A percentile compares a stretch with the other conserved stretches of the same genome.
Conservation (phyloP, 2,888 invertebrate species). For the Folsomia candida region DNA sequence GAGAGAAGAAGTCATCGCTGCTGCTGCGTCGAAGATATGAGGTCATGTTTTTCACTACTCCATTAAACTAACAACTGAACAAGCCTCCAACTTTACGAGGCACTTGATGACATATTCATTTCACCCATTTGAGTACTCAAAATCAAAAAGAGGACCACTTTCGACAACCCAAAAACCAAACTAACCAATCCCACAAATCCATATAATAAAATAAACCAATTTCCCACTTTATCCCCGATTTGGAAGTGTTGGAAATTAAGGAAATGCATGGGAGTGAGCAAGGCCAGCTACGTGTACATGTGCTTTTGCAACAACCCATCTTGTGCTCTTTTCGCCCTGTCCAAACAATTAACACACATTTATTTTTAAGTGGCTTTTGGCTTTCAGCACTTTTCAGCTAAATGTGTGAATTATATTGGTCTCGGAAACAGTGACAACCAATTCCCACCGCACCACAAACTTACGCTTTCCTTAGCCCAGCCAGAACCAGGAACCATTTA, state of each 20-base stretch:
- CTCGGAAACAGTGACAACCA: too few species aligned
- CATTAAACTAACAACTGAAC: constrained; percentile 47
- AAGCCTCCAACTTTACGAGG: constrained; percentile 45
- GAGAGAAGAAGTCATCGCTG: too few species aligned
- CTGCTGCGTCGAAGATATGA: too few species aligned
- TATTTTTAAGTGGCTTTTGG: background rate
- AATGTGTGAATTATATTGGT: too few species aligned
- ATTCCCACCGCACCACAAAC: too few species aligned
- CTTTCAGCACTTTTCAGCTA: background rate
- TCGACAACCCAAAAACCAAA: background rate
- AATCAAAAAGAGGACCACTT: background rate
- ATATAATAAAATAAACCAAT: too few species aligned
- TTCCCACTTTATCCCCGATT: background rate
- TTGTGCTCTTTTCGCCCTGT: background rate
- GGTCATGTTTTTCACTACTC: constrained; percentile 37
- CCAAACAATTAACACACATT: background rate
- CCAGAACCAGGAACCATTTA: too few species aligned
- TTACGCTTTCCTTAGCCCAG: too few species aligned
- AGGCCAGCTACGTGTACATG: too few species aligned
- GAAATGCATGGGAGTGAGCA: too few species aligned
- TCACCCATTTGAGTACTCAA: constrained; percentile 14
- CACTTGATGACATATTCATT: constrained; percentile 49
- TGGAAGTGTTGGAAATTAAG: background rate
- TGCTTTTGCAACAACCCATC: background rate
- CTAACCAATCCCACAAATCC: background rate